These are phyloP conservation scores for Cryptotis parvus DNA, from an alignment of 2,113 vertebrate genomes.

Conservation along the genomic window DNA sequence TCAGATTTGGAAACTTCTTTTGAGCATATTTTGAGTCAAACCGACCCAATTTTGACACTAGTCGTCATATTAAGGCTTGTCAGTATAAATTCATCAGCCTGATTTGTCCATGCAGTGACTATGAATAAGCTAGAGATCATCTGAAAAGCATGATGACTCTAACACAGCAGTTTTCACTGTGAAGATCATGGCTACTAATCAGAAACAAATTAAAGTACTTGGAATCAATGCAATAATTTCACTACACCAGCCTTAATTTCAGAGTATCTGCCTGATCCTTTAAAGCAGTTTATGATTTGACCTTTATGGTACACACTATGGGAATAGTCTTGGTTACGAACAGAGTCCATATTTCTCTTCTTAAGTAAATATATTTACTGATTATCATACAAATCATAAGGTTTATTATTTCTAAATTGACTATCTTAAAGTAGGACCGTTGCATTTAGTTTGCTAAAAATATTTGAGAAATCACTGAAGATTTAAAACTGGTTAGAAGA, in stretches of 20 bases:
- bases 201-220: not conserved
- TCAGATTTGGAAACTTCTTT: not conserved
- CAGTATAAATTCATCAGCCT: not conserved
- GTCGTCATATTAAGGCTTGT: not conserved
- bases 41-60: not conserved
- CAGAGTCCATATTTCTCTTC: not conserved
- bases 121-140: not conserved
- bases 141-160: not conserved
- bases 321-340: not conserved
- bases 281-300: not conserved
- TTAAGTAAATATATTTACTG: not conserved
- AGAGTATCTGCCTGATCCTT: not conserved
- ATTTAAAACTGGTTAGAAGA: not conserved
- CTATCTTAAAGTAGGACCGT: not conserved
- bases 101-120: not conserved
- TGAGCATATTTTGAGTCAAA: not conserved
- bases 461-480: conserved; percentile 46
- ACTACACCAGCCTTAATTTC: not conserved
- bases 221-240: not conserved
- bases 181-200: not conserved
- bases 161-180: not conserved
- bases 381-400: not conserved
- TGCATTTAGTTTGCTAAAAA: conserved; percentile 16
- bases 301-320: not conserved
- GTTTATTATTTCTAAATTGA: not conserved